Conservation (phyloP, 1,140 invertebrate species). For the Sarcophaga peregrina region DNA sequence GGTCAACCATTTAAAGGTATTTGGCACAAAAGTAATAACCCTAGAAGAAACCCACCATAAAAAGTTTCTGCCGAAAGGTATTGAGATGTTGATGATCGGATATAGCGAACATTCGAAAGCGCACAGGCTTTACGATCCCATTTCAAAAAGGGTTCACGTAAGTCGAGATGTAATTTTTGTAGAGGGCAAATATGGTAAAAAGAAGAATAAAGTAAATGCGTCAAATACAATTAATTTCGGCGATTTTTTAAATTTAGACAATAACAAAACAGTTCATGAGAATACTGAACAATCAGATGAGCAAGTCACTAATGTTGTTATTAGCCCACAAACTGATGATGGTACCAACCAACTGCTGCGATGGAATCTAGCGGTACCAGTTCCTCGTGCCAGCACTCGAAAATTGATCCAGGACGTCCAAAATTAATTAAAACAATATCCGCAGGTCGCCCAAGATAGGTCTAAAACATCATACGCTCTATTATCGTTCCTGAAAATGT, state of each 20-base stretch:
- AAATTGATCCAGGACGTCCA: constrained; percentile 26
- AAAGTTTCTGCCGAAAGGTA: constrained; percentile 61
- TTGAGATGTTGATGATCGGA: constrained; percentile 65
- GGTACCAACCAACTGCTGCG: background rate
- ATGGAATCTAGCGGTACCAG: background rate
- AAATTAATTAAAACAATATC: constrained; percentile 21
- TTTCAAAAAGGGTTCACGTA: constrained; percentile 50
- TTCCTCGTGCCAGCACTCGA: background rate
- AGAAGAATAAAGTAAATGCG: constrained; percentile 50
- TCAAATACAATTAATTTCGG: background rate
- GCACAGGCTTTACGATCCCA: constrained; percentile 61
- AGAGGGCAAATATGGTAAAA: constrained; percentile 52
- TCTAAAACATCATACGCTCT: constrained; percentile 38
- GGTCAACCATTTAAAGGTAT: constrained; percentile 60
- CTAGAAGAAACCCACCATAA: constrained; percentile 61
- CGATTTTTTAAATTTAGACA: background rate
- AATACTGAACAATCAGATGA: background rate
- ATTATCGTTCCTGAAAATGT: constrained; percentile 27
- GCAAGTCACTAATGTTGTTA: background rate
- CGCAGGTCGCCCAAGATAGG: constrained; percentile 27
- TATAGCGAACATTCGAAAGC: constrained; percentile 64
- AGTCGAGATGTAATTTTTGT: constrained; percentile 66
- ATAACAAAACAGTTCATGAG: background rate
- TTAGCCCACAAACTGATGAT: background rate
- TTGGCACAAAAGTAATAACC: constrained; percentile 56